These are phyloP conservation scores for Callinectes sapidus DNA, from an alignment of 2,888 invertebrate genomes.

Conservation along the genomic window DNA sequence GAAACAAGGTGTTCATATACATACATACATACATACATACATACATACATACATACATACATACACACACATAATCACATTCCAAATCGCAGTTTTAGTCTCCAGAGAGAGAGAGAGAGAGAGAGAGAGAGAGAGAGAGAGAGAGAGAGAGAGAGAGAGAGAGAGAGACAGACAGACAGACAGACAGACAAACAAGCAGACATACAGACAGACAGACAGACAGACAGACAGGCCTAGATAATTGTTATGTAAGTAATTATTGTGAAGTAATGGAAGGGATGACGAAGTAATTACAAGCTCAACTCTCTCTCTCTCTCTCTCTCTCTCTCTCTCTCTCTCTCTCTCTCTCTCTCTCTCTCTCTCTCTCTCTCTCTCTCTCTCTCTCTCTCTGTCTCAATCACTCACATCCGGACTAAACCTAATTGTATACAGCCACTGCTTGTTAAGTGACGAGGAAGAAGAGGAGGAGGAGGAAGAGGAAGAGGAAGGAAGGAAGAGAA, in stretches of 20 bases:
- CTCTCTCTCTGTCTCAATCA: constrained; percentile 44
- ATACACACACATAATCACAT: no score
- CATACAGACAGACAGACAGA: background rate
- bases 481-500: background rate
- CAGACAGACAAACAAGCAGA: background rate
- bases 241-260: no score
- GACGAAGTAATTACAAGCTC: no score
- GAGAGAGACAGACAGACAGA: background rate
- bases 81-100: no score
- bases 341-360: constrained; percentile 42
- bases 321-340: constrained; percentile 52
- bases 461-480: background rate
- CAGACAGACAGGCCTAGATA: background rate
- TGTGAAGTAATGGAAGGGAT: no score
- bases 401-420: background rate
- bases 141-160: no score
- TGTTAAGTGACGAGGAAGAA: constrained; percentile 4
- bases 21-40: no score
- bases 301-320: constrained; percentile 42
- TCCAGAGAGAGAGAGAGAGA: no score
- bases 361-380: constrained; percentile 51
- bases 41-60: no score
- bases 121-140: no score
- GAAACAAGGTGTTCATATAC: no score
- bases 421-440: background rate